These are phyloP conservation scores for Corythoichthys haematopterus DNA, from an alignment of 2,113 vertebrate species.

Conservation along the genomic window DNA sequence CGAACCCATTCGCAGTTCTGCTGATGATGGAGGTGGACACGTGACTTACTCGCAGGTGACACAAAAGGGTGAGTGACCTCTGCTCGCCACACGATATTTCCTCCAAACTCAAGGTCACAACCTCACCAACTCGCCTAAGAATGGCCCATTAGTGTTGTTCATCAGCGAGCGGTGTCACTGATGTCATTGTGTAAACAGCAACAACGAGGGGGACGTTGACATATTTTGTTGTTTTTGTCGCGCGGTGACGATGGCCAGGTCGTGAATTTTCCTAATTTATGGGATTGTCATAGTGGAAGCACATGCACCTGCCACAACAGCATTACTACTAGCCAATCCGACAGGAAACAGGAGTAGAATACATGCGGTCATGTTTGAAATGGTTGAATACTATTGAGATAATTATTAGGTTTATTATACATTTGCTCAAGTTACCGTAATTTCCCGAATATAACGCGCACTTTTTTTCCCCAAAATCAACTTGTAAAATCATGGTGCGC, in stretches of 20 bases:
- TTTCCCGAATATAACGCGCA: no score
- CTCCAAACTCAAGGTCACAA: conserved; percentile 59
- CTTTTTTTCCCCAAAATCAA: no score
- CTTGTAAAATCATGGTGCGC: no score
- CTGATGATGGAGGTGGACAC: conserved; percentile 14
- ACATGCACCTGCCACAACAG: neutral
- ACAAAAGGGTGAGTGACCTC: conserved; percentile 50
- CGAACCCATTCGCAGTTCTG: conserved; percentile 16
- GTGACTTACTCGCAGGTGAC: conserved; percentile 52
- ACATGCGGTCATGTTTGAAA: neutral
- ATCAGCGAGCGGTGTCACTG: conserved; percentile 31
- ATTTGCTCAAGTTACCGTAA: no score
- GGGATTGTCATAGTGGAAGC: neutral
- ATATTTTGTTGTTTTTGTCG: conserved; percentile 50
- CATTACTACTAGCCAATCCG: neutral
- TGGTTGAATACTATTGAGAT: neutral
- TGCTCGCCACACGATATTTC: conserved; percentile 54
- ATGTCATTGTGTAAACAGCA: conserved; percentile 62
- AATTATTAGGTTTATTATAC: no score
- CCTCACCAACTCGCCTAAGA: conserved; percentile 55
- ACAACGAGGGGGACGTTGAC: conserved; percentile 17
- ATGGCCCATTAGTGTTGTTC: conserved; percentile 61
- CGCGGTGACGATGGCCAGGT: neutral
- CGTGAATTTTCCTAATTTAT: neutral
- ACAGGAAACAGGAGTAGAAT: neutral